Evolutionary conservation across 2,888 invertebrate genomes (phyloP), one percentile per base, ranked within the genome.

Genomic region (Rhagophthalmus giganteus): DNA sequence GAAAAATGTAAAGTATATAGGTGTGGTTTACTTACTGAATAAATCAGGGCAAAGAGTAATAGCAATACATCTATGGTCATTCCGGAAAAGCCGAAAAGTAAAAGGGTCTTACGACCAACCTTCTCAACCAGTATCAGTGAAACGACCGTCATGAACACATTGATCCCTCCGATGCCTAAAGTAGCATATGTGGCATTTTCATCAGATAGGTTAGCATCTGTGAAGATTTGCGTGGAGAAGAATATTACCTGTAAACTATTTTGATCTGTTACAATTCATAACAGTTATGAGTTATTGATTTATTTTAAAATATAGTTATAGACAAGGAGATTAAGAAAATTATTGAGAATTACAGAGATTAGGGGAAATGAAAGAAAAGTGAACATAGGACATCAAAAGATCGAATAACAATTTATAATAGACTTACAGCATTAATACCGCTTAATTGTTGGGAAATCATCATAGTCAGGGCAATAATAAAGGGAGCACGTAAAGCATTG

Each of bases 361-460:
- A n/a, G n/a, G n/a, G n/a, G n/a, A n/a, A n/a, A n/a, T n/a, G n/a
- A n/a, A n/a, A n/a, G n/a, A n/a, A n/a, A n/a, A n/a, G n/a, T n/a
- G n/a, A n/a, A n/a, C n/a, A n/a, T n/a, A n/a, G n/a, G n/a, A n/a
- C n/a, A n/a, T n/a, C n/a, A n/a, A n/a, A n/a, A n/a, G n/a, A n/a
- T n/a, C n/a, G n/a, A n/a, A n/a, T n/a, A n/a, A n/a, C n/a, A n/a
- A n/a, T n/a, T n/a, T n/a, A n/a, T n/a, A 5, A 1, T 12, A 15
- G 20, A 77, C 80, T 78, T 74, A 84, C 89, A 1, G 90, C 90
- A 73, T 93, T 94, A 69, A 94, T 93, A 2, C 94, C 94, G 6
- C 90, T 90, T 20, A 94, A 76, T 74, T 95, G 94, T 70, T 94
- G 94, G 0, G 91, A 88, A 1, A 93, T 69, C 89, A 94, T 93